phyloP scores from a whole-genome alignment of 2,113 vertebrate genomes.

The Phalacrocorax carbo region DNA sequence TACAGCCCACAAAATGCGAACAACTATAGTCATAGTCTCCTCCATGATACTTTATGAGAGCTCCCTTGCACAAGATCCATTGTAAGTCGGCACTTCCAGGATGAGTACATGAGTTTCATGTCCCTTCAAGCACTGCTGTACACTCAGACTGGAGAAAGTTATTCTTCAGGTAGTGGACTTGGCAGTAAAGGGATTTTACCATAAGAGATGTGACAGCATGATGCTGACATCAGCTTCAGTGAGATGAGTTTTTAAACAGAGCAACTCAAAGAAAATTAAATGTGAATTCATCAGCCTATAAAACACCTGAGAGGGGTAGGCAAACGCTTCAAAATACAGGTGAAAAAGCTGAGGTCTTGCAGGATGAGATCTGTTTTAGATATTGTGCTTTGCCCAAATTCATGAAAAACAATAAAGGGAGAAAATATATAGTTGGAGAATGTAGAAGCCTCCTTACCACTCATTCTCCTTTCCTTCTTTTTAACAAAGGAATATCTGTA shows the following conservation, averaged over 20 bases:
- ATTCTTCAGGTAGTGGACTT: background rate
- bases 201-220: background rate
- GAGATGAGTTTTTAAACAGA: background rate
- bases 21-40: background rate
- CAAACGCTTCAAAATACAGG: background rate
- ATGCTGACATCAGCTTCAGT: background rate
- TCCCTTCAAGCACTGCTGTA: background rate
- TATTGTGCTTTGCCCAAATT: background rate
- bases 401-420: background rate
- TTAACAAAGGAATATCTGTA: background rate
- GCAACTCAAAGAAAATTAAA: background rate
- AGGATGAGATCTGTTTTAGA: background rate
- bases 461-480: background rate
- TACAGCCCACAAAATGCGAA: constrained; percentile 9
- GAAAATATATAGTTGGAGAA: background rate
- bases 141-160: background rate
- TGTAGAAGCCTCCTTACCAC: background rate
- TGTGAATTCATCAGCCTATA: background rate
- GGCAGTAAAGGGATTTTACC: background rate
- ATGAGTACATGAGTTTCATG: background rate
- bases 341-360: background rate
- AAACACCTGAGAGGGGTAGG: background rate
- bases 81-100: background rate
- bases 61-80: background rate
- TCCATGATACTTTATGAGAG: background rate